Conservation (phyloP, 92 coral and sea anemone species). For the Palythoa heliodiscus region DNA sequence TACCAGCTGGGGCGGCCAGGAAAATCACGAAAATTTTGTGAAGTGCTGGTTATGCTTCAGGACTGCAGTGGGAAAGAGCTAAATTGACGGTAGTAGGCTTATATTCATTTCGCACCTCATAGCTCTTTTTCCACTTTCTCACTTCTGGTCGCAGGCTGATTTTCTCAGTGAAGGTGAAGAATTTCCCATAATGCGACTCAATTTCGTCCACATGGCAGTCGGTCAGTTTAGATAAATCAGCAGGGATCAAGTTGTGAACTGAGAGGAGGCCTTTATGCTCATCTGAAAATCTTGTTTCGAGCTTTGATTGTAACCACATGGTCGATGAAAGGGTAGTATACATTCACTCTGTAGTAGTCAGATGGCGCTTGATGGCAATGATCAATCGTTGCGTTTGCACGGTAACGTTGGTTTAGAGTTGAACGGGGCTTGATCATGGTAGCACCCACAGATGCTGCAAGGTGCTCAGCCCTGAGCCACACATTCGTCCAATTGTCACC, state of each 20-base stretch:
- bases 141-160: conserved; percentile 34
- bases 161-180: conserved; percentile 36
- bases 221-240: conserved; percentile 29
- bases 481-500: conserved; percentile 42
- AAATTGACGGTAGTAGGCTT: too few relatives aligned
- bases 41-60: conserved; percentile 42
- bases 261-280: too few relatives aligned
- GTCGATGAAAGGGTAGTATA: too few relatives aligned
- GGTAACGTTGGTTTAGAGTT: conserved; percentile 43
- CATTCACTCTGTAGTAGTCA: too few relatives aligned
- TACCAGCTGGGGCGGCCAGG: too few relatives aligned
- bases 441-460: conserved; percentile 35
- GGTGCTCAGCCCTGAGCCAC: conserved; percentile 52
- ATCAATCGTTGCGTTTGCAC: conserved; percentile 24
- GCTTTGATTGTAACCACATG: too few relatives aligned
- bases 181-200: conserved; percentile 34
- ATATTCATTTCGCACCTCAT: too few relatives aligned
- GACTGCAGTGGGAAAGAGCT: conserved; percentile 29
- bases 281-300: too few relatives aligned
- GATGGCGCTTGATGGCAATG: too few relatives aligned
- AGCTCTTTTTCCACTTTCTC: too few relatives aligned
- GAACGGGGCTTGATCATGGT: conserved; percentile 50
- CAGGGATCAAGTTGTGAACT: not conserved
- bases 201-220: conserved; percentile 14
- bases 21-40: conserved; percentile 43